These are phyloP conservation scores for Lypha dubia DNA, from an alignment of 2,888 invertebrate species.

Conservation along the genomic window DNA sequence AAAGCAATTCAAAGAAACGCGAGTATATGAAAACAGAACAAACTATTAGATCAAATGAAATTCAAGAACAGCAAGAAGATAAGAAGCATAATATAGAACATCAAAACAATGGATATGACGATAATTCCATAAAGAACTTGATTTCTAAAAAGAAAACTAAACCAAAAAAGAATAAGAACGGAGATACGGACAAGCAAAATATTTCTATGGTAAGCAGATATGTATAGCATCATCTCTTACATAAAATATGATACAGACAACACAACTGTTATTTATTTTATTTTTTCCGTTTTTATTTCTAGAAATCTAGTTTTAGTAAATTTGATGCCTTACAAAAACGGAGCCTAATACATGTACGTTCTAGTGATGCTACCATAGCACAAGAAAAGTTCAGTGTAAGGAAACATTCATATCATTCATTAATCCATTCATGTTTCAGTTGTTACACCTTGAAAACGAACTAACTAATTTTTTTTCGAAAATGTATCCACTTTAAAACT, in stretches of 20 bases:
- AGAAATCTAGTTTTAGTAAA: slow-evolving; percentile 91
- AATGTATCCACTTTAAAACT: too few relatives aligned
- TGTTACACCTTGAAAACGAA: not conserved
- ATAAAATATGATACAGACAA: too few relatives aligned
- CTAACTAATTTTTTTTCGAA: too few relatives aligned
- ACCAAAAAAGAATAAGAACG: slow-evolving; percentile 86
- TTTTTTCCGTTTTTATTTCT: slow-evolving; percentile 55
- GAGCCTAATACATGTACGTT: slow-evolving; percentile 86
- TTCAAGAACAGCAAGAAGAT: not conserved
- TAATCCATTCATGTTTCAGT: slow-evolving; percentile 48
- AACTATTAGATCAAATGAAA: not conserved
- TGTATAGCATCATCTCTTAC: too few relatives aligned
- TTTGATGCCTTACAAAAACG: slow-evolving; percentile 89
- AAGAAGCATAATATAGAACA: slow-evolving; percentile 27
- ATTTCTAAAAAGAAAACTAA: slow-evolving; percentile 62
- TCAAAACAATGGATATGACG: slow-evolving; percentile 10
- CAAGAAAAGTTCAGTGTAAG: slow-evolving; percentile 88
- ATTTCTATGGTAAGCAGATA: slow-evolving; percentile 86
- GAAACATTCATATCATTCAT: slow-evolving; percentile 73
- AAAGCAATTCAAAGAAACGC: slow-evolving; percentile 12
- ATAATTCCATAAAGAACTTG: slow-evolving; percentile 15
- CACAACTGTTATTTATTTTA: too few relatives aligned
- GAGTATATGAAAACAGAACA: slow-evolving; percentile 33
- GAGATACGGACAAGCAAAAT: slow-evolving; percentile 87
- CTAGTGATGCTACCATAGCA: slow-evolving; percentile 87